Evolutionary conservation across 1,140 invertebrate species (phyloP).

Genomic region (Aphaenogaster rudis): DNA sequence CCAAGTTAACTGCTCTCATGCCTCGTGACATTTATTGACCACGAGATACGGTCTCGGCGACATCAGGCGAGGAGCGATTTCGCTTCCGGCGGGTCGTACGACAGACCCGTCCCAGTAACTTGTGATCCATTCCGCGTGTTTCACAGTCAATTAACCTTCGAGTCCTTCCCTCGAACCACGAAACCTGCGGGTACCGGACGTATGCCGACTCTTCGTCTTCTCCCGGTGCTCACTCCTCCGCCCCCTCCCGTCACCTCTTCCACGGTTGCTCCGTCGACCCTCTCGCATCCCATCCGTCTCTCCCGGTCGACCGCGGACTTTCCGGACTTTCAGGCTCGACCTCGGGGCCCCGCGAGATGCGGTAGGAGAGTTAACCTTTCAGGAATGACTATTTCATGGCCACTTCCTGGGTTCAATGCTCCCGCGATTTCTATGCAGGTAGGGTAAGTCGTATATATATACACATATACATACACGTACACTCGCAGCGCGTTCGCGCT

Average conservation of each 20-base stretch:
- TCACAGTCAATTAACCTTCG: slow-evolving; percentile 62
- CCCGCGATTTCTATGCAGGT: slow-evolving; percentile 83
- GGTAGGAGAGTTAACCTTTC: slow-evolving; percentile 83
- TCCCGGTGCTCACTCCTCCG: slow-evolving; percentile 40
- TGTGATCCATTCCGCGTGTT: slow-evolving; percentile 53
- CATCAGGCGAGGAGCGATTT: slow-evolving; percentile 30
- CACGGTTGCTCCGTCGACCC: slow-evolving; percentile 51
- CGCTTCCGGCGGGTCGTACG: slow-evolving; percentile 50
- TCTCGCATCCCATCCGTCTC: slow-evolving; percentile 69
- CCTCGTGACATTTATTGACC: slow-evolving; percentile 26
- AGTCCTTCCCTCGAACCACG: slow-evolving; percentile 50
- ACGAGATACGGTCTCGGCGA: slow-evolving; percentile 12
- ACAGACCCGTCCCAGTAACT: slow-evolving; percentile 57
- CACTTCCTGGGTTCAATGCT: slow-evolving; percentile 86
- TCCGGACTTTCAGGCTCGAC: slow-evolving; percentile 78
- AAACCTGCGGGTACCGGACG: slow-evolving; percentile 30
- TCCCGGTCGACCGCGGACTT: slow-evolving; percentile 70
- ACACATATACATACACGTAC: slow-evolving; percentile 40
- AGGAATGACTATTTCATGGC: slow-evolving; percentile 85
- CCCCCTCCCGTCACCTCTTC: slow-evolving; percentile 6
- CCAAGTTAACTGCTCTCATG: not conserved
- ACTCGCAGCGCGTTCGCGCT: slow-evolving; percentile 15
- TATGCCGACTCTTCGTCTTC: slow-evolving; percentile 30
- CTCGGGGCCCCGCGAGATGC: slow-evolving; percentile 77
- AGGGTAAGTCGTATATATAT: slow-evolving; percentile 68